Evolutionary conservation across 2,888 invertebrate species (phyloP).

Genomic region (Panzeria rudis): DNA sequence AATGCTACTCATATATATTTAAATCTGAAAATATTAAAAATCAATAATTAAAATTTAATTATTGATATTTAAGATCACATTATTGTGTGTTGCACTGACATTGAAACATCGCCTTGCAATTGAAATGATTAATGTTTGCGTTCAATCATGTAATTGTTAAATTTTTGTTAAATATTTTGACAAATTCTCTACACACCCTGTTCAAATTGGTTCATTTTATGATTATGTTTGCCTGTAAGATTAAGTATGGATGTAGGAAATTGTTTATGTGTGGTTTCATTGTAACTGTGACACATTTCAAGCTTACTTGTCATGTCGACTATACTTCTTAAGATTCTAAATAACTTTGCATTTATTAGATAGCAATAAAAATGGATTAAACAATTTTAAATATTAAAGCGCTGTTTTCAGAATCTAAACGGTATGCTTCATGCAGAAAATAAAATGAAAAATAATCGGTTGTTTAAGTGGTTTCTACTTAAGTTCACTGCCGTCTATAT

Average conservation of each 20-base stretch:
- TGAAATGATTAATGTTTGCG: constrained; percentile 34
- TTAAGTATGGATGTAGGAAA: constrained; percentile 2
- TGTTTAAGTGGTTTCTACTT: too few relatives aligned
- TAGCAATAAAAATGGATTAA: neutral
- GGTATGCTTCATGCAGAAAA: too few relatives aligned
- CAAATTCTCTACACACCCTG: constrained; percentile 47
- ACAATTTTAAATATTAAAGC: neutral
- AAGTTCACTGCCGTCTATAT: too few relatives aligned
- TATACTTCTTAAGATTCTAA: neutral
- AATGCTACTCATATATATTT: neutral
- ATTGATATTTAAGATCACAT: constrained; percentile 2
- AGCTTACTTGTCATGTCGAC: constrained; percentile 11
- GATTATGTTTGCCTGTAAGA: neutral
- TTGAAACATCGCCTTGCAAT: constrained; percentile 54
- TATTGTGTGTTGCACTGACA: constrained; percentile 35
- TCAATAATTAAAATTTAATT: constrained; percentile 46
- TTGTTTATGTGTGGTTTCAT: constrained; percentile 11
- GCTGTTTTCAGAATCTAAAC: too few relatives aligned
- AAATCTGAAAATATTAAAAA: neutral
- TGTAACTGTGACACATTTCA: constrained; percentile 35
- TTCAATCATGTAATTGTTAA: constrained; percentile 50
- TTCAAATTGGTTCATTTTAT: constrained; percentile 9
- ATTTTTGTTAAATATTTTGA: constrained; percentile 58
- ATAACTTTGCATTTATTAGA: neutral
- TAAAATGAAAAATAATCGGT: too few relatives aligned